Conservation (phyloP, 2,113 vertebrate species). For the Heterocephalus glaber region DNA sequence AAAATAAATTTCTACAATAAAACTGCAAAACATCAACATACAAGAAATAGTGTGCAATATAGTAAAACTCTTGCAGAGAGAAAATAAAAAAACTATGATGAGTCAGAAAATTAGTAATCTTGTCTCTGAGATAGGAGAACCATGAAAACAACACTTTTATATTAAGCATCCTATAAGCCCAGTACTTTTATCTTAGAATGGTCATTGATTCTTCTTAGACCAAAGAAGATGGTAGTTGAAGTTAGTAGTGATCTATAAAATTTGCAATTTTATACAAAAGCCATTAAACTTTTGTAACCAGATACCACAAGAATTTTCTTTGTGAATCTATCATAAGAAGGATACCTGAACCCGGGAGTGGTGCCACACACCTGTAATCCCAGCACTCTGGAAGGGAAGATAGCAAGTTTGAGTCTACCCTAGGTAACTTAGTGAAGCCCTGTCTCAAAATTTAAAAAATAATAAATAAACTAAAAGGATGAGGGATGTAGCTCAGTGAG, state of each 20-base stretch:
- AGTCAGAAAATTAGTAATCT: constrained; percentile 37
- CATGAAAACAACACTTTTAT: constrained; percentile 55
- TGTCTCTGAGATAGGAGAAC: background rate
- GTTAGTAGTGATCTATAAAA: background rate
- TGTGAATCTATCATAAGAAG: no score
- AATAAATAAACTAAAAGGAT: background rate
- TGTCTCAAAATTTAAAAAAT: background rate
- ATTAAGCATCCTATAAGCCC: background rate
- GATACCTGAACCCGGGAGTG: background rate
- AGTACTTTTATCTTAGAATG: constrained; percentile 65
- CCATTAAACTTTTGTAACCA: constrained; percentile 37
- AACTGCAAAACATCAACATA: constrained; percentile 65
- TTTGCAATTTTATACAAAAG: background rate
- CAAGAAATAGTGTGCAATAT: constrained; percentile 45
- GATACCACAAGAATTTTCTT: background rate
- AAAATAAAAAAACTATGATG: background rate
- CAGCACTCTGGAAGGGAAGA: background rate
- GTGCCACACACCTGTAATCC: background rate
- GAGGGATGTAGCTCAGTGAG: background rate
- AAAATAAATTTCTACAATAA: constrained; percentile 73
- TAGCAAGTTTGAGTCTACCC: no score
- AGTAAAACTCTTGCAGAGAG: constrained; percentile 10
- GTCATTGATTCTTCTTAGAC: constrained; percentile 27
- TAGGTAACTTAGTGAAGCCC: background rate
- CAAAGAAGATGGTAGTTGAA: background rate